phyloP scores from a whole-genome alignment of 2,888 invertebrate species.

The Hydropsyche betteni region DNA sequence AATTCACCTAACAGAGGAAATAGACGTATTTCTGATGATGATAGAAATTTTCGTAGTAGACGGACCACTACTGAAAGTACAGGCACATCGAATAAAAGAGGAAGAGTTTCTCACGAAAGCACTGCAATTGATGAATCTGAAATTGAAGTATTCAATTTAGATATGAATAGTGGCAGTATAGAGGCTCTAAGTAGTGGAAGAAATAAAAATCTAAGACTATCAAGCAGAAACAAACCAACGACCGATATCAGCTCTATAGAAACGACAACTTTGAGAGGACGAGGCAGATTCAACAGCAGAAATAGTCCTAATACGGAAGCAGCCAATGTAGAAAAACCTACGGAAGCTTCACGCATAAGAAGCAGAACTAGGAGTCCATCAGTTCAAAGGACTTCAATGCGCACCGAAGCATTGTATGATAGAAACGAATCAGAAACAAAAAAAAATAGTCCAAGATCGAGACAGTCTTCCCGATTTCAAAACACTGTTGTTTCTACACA shows the following conservation, averaged over 20 bases:
- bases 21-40: slow-evolving; percentile 33
- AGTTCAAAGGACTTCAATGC: slow-evolving; percentile 52
- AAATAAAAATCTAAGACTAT: slow-evolving; percentile 1
- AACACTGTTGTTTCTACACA: slow-evolving; percentile 15
- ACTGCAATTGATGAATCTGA: slow-evolving; percentile 56
- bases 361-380: slow-evolving; percentile 57
- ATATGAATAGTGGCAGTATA: slow-evolving; percentile 49
- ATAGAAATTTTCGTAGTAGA: slow-evolving; percentile 35
- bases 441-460: slow-evolving; percentile 34
- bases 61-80: slow-evolving; percentile 36
- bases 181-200: background rate
- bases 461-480: slow-evolving; percentile 33
- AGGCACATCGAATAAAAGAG: slow-evolving; percentile 1
- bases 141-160: slow-evolving; percentile 56
- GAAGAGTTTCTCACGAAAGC: slow-evolving; percentile 21
- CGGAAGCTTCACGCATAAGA: slow-evolving; percentile 55
- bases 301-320: slow-evolving; percentile 58
- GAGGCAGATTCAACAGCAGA: slow-evolving; percentile 51
- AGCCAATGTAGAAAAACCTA: slow-evolving; percentile 52
- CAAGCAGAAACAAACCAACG: background rate
- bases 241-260: background rate
- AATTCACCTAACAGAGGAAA: slow-evolving; percentile 41
- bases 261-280: slow-evolving; percentile 53
- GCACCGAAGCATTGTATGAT: slow-evolving; percentile 46
- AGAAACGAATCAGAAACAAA: slow-evolving; percentile 35